Evolutionary conservation across 2,113 vertebrate genomes (phyloP).

Genomic region (Eupsittula cactorum): DNA sequence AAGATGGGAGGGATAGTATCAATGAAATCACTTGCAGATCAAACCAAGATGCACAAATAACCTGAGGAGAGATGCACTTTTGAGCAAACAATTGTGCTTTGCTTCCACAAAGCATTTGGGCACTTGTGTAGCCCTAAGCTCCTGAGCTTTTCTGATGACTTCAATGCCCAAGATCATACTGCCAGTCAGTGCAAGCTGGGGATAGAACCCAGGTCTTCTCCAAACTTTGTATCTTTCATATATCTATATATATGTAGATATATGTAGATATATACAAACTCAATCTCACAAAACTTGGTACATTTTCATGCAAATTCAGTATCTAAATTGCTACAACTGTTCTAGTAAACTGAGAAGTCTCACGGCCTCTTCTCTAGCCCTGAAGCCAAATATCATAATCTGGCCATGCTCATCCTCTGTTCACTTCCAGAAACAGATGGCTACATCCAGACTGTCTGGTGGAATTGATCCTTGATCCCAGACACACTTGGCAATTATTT

Average conservation of each 20-base stretch:
- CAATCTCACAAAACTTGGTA: background rate
- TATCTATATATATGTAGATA: background rate
- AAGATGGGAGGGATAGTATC: background rate
- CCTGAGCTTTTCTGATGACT: background rate
- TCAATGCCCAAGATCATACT: background rate
- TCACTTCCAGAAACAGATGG: background rate
- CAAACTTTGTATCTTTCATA: background rate
- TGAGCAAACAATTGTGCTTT: background rate
- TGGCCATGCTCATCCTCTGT: background rate
- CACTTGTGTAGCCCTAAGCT: background rate
- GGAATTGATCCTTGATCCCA: background rate
- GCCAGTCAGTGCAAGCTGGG: background rate
- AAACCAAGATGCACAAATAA: background rate
- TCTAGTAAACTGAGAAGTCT: background rate
- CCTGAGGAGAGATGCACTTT: too few species aligned
- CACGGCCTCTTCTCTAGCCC: background rate
- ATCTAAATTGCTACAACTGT: background rate
- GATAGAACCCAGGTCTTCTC: background rate
- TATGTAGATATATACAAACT: background rate
- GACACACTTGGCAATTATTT: background rate
- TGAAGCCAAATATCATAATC: background rate
- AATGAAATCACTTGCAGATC: background rate
- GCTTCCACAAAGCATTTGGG: background rate
- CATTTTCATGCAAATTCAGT: background rate
- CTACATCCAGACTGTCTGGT: background rate